These are phyloP conservation scores for Panulirus ornatus DNA, from an alignment of 1,140 invertebrate genomes.

Conservation along the genomic window DNA sequence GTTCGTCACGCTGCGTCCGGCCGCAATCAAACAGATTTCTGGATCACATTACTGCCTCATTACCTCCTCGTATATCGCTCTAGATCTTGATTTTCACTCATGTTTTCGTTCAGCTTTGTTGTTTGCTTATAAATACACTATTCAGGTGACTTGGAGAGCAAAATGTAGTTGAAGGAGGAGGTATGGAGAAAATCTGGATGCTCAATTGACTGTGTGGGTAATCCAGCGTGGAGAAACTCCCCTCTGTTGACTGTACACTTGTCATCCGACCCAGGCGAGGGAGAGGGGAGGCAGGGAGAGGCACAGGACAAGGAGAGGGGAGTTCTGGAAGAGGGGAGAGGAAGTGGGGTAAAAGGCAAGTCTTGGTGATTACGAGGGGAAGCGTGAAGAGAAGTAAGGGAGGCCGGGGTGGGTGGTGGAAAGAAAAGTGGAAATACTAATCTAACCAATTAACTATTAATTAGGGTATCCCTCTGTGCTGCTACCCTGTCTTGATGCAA, in stretches of 20 bases:
- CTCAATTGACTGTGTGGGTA: not conserved
- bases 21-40: not conserved
- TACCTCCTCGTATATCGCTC: too few relatives aligned
- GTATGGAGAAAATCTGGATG: not conserved
- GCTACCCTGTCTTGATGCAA: not conserved
- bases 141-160: not conserved
- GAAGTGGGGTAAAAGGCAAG: not conserved
- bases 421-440: not conserved
- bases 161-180: not conserved
- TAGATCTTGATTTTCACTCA: too few relatives aligned
- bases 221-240: not conserved
- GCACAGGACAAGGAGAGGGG: not conserved
- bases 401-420: not conserved
- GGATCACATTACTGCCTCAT: too few relatives aligned
- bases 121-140: not conserved
- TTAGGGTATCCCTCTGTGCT: not conserved
- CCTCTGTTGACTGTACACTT: slow-evolving; percentile 15
- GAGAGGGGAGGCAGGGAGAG: not conserved
- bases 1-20: not conserved
- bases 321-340: not conserved
- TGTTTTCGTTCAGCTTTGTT: not conserved
- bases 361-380: not conserved
- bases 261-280: not conserved
- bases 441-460: slow-evolving; percentile 6
- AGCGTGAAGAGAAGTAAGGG: not conserved